A percentile compares a stretch with the other conserved stretches of the same genome.
phyloP scores from a whole-genome alignment of 2,113 vertebrate genomes.

The Nannobrachium achirus region DNA sequence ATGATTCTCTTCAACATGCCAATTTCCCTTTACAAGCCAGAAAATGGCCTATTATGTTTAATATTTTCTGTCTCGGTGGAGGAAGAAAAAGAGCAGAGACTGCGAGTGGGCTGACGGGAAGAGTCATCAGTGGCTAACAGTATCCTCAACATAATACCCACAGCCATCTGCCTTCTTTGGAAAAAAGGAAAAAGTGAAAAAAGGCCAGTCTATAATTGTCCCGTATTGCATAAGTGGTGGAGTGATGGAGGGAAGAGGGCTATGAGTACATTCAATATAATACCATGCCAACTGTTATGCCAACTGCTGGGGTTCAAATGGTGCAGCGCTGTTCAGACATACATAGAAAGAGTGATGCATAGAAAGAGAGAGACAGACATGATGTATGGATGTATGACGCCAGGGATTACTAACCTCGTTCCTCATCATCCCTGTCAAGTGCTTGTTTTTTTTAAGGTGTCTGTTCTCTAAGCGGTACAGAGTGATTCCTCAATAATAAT shows the following conservation, averaged over 20 bases:
- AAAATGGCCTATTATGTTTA: slow-evolving; percentile 57
- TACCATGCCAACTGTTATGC: slow-evolving; percentile 60
- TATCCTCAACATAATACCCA: slow-evolving; percentile 65
- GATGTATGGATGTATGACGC: slow-evolving; percentile 21
- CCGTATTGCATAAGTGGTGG: slow-evolving; percentile 54
- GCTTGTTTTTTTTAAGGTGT: no score
- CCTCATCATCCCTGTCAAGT: slow-evolving; percentile 23
- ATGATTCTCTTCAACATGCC: slow-evolving; percentile 34
- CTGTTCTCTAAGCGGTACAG: no score
- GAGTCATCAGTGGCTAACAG: slow-evolving; percentile 69
- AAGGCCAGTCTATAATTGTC: slow-evolving; percentile 61
- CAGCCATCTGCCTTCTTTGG: slow-evolving; percentile 65
- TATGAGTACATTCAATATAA: slow-evolving; percentile 37
- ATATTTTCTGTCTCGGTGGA: slow-evolving; percentile 53
- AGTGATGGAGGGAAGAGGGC: slow-evolving; percentile 50
- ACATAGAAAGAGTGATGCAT: no score
- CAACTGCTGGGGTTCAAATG: slow-evolving; percentile 44
- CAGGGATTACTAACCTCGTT: slow-evolving; percentile 6
- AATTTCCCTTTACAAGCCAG: slow-evolving; percentile 35
- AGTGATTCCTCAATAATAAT: no score
- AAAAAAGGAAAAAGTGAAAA: slow-evolving; percentile 24
- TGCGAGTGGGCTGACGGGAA: slow-evolving; percentile 60
- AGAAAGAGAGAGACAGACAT: no score
- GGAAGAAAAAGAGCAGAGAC: slow-evolving; percentile 60
- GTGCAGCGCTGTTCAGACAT: slow-evolving; percentile 45